Percentiles rank a stretch among this genome's conserved stretches.
These are phyloP conservation scores for Pycnonotus jocosus DNA, from an alignment of 2,113 vertebrate genomes.

Conservation along the genomic window DNA sequence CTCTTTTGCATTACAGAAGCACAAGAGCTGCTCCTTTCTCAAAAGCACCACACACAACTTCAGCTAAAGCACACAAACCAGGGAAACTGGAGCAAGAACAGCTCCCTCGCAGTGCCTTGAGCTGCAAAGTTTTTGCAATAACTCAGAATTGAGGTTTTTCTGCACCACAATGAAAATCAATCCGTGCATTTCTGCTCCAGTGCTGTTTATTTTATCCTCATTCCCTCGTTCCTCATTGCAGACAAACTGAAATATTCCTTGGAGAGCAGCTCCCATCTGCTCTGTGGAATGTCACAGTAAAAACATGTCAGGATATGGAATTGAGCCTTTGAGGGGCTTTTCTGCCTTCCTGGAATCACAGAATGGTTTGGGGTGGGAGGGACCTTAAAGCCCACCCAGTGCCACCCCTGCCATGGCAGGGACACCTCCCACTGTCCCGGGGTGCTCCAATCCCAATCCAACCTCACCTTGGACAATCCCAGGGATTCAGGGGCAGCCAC, in stretches of 20 bases:
- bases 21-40: background rate
- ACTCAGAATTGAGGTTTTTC: background rate
- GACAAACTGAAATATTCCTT: background rate
- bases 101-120: background rate
- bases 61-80: background rate
- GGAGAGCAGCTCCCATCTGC: background rate
- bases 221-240: background rate
- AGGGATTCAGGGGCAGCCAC: background rate
- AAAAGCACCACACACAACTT: background rate
- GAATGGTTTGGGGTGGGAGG: background rate
- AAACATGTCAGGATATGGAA: background rate
- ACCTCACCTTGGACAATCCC: rapidly evolving
- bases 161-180: background rate
- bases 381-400: rapidly evolving
- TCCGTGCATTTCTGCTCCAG: background rate
- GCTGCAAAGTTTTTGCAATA: background rate
- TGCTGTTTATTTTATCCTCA: background rate
- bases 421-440: background rate
- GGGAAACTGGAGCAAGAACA: background rate
- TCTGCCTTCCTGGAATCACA: background rate
- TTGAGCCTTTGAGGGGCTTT: background rate
- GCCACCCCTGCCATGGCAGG: background rate
- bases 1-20: background rate
- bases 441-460: background rate
- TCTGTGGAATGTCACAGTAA: background rate